Evolutionary conservation across 2,113 vertebrate species (phyloP), one percentile per base, ranked within the genome.

Genomic region (Ailuropoda melanoleuca): DNA sequence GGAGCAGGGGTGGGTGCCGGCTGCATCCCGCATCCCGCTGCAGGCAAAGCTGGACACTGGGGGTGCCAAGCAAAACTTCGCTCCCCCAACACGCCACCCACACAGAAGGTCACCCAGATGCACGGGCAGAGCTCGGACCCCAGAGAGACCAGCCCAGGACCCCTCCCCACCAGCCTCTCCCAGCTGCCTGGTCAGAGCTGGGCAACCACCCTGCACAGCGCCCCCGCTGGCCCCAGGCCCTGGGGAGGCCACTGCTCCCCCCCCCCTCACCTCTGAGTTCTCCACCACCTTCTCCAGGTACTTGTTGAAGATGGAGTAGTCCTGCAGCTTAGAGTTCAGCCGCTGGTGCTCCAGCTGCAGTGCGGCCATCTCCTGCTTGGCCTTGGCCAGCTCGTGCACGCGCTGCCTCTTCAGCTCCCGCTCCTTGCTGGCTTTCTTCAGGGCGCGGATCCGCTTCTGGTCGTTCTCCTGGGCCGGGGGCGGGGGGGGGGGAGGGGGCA

Each of bases 261-360:
- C 50, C 8, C 15, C 4, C 23, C 98, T 93, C 97, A 99, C 99
- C 97, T 98, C 98, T 0, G 99, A 99, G 70, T 96, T 96, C 96
- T 99, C 98, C 48, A 99, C 98, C 93, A 99, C 99, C 18, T 97
- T 97, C 78, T 99, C 98, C 97, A 99, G 81, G 93, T 99, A 99
- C 55, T 98, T 98, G 53, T 93, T 97, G 98, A 99, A 99, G 93
- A 98, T 66, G 8, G 97, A 82, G n/a, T 98, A 98, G 15, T 97
- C 98, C 93, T 98, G 96, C 83, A 99, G 68, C 87, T 95, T 98
- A n/a, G 3, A 4, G 4, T 72, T 89, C 93, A 99, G 98, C 48
- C 77, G 88, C 97, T 98, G 97, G 85, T 98, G 98, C 90, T 98
- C 93, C 4, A 95, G 96, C 43, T 68, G 95, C 84, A 99, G 97